A percentile compares a stretch with the other conserved stretches of the same genome.
Conservation (phyloP, 2,888 invertebrate genomes). For the Leucophenga maculata region DNA sequence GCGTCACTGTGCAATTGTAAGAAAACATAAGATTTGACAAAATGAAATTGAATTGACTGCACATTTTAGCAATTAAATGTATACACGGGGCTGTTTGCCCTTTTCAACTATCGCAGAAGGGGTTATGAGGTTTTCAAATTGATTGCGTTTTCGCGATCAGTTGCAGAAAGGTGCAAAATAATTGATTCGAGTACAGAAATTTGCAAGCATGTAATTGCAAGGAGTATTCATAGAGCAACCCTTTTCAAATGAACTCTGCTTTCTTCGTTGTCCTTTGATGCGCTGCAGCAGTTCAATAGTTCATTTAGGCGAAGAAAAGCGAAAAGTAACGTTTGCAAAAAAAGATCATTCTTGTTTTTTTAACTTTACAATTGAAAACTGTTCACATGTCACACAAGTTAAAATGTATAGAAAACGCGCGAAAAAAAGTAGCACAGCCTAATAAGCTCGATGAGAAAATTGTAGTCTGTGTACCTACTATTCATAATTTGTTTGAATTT, state of each 20-base stretch:
- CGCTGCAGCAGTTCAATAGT: constrained; percentile 41
- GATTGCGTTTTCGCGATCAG: constrained; percentile 60
- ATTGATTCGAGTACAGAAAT: constrained; percentile 61
- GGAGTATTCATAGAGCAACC: constrained; percentile 38
- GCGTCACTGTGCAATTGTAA: not conserved
- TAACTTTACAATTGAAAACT: constrained; percentile 45
- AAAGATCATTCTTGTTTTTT: constrained; percentile 14
- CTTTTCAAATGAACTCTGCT: not conserved
- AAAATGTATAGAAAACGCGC: constrained; percentile 33
- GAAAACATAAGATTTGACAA: not conserved
- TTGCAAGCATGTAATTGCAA: constrained; percentile 71
- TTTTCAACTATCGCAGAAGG: not conserved
- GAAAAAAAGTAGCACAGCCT: constrained; percentile 17
- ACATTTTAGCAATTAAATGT: no score
- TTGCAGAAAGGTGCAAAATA: constrained; percentile 62
- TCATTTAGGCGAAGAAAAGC: constrained; percentile 41
- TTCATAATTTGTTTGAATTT: no score
- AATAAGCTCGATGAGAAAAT: constrained; percentile 55
- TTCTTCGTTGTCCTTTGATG: constrained; percentile 28
- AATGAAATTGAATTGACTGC: no score
- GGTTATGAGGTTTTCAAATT: constrained; percentile 51
- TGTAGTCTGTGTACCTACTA: constrained; percentile 40
- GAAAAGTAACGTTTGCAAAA: constrained; percentile 15
- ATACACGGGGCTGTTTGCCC: no score
- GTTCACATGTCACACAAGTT: constrained; percentile 15